phyloP scores from a whole-genome alignment of 53 echinoderm and acorn worm species.

The Henricia sp. region DNA sequence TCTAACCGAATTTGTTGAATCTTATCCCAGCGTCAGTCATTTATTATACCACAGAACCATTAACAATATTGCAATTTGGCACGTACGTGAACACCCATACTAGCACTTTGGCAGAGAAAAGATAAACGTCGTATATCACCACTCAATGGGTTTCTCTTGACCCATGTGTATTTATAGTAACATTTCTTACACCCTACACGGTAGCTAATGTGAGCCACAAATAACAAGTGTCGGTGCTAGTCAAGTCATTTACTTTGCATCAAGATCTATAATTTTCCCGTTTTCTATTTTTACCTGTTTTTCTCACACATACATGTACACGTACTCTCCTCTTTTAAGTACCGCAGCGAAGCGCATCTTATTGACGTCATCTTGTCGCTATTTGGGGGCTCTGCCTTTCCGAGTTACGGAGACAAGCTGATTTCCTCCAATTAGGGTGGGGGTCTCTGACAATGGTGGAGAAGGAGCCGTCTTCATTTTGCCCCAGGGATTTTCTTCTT shows the following conservation, averaged over 20 bases:
- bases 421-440: conserved; percentile 31
- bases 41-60: too few relatives aligned
- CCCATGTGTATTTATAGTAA: too few relatives aligned
- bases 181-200: too few relatives aligned
- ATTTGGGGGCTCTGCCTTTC: neutral
- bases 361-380: neutral
- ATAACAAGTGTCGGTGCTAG: neutral
- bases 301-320: too few relatives aligned
- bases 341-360: neutral
- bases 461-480: neutral
- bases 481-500: too few relatives aligned
- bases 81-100: too few relatives aligned
- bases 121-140: too few relatives aligned
- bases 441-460: neutral
- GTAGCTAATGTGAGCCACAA: neutral
- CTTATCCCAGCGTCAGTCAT: too few relatives aligned
- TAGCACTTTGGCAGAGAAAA: too few relatives aligned
- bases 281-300: neutral
- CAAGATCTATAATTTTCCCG: neutral
- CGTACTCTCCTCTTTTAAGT: neutral
- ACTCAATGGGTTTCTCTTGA: too few relatives aligned
- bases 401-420: neutral
- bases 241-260: neutral
- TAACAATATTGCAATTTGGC: too few relatives aligned
- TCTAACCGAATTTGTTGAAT: too few relatives aligned